Percentiles rank a stretch among this genome's conserved stretches.
phyloP scores from a whole-genome alignment of 1,140 invertebrate species.

The Drosophila sp. region DNA sequence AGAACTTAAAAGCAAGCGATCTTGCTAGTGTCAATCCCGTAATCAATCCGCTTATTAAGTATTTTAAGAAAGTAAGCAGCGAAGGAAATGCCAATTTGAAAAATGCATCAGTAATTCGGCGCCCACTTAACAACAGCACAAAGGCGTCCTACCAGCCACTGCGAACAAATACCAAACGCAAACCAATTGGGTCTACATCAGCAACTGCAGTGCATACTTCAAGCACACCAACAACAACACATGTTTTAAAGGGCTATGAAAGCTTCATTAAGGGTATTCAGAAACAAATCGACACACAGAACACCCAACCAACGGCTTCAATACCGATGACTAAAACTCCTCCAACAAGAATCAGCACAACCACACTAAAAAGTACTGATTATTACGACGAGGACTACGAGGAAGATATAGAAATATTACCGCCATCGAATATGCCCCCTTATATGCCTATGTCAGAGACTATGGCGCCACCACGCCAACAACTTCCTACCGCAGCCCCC shows the following conservation, averaged over 20 bases:
- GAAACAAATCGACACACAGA: conserved; percentile 45
- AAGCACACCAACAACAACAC: conserved; percentile 38
- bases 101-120: conserved; percentile 48
- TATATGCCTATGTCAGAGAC: conserved; percentile 86
- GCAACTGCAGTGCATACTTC: conserved; percentile 17
- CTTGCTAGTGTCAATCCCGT: conserved; percentile 66
- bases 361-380: conserved; percentile 45
- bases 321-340: conserved; percentile 12
- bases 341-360: conserved; percentile 29
- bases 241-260: conserved; percentile 66
- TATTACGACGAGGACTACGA: conserved; percentile 81
- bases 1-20: conserved; percentile 68
- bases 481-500: conserved; percentile 44
- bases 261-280: conserved; percentile 69
- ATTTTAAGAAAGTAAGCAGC: conserved; percentile 70
- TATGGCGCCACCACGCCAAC: conserved; percentile 74
- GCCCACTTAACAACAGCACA: conserved; percentile 30
- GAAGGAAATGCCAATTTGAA: conserved; percentile 44
- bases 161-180: conserved; percentile 11
- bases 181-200: background rate
- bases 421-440: conserved; percentile 84
- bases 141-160: conserved; percentile 18
- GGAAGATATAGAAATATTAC: conserved; percentile 84
- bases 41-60: conserved; percentile 73
- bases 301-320: background rate